These are phyloP conservation scores for Chloropsis cyanopogon DNA, from an alignment of 2,113 vertebrate genomes.

Conservation along the genomic window DNA sequence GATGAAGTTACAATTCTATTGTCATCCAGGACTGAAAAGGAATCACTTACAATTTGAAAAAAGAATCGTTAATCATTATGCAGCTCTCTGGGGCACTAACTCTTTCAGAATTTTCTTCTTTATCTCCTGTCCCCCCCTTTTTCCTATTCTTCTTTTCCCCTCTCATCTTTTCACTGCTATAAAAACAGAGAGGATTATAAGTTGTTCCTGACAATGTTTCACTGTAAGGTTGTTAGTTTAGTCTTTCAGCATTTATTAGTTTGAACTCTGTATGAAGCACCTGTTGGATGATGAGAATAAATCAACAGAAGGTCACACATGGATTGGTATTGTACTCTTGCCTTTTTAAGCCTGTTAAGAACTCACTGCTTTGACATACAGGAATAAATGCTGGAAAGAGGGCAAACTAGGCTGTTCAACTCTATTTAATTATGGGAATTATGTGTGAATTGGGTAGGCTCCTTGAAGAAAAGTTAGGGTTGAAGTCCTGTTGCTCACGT, in stretches of 20 bases:
- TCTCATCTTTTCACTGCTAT: neutral
- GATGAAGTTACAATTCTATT: neutral
- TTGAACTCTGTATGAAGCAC: neutral
- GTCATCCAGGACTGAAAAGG: neutral
- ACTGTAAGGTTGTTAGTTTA: neutral
- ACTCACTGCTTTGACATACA: neutral
- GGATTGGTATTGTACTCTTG: neutral
- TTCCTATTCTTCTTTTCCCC: neutral
- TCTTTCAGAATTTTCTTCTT: conserved; percentile 11
- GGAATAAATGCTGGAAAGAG: neutral
- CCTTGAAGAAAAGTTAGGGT: conserved; percentile 19
- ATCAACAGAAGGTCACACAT: neutral
- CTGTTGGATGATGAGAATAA: conserved; percentile 17
- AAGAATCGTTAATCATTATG: neutral
- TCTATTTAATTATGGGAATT: neutral
- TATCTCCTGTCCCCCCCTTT: neutral
- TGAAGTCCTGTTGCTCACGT: neutral
- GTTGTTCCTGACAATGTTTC: neutral
- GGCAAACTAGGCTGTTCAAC: neutral
- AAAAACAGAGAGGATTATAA: conserved; percentile 7
- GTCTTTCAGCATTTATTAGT: conserved; percentile 9
- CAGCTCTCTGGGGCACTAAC: neutral
- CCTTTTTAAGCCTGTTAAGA: conserved; percentile 21
- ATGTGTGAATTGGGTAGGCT: neutral
- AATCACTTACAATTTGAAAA: neutral